A percentile compares a stretch with the other conserved stretches of the same genome.
Conservation (phyloP, 1,140 invertebrate species). For the Agrypnia vestita region DNA sequence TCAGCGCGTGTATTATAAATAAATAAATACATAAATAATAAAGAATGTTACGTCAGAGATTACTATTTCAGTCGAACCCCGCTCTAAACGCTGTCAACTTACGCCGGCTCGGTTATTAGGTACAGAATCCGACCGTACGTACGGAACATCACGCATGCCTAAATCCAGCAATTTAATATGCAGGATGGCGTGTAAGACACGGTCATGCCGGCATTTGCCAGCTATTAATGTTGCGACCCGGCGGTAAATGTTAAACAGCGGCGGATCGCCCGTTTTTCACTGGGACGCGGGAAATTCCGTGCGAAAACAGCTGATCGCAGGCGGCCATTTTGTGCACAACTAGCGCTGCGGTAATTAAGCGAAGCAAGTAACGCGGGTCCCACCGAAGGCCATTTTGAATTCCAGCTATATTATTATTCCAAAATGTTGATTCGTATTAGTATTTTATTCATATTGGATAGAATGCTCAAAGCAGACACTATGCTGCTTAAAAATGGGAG, state of each 20-base stretch:
- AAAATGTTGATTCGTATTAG: no score
- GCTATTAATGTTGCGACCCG: slow-evolving; percentile 21
- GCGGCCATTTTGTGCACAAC: slow-evolving; percentile 7
- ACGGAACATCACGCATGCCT: neutral
- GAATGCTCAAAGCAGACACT: no score
- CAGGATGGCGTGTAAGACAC: slow-evolving; percentile 9
- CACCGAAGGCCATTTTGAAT: neutral
- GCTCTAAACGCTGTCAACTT: no score
- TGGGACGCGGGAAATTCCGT: slow-evolving; percentile 1
- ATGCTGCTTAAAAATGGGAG: no score
- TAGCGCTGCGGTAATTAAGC: slow-evolving; percentile 15
- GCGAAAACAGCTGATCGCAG: slow-evolving; percentile 26
- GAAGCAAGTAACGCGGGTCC: neutral
- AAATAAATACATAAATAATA: no score
- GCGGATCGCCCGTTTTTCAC: slow-evolving; percentile 6
- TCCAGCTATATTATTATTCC: neutral
- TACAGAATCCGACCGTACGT: neutral
- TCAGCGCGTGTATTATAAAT: no score
- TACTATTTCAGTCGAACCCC: no score
- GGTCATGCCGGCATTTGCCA: neutral
- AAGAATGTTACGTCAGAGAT: no score
- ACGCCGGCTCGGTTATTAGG: neutral
- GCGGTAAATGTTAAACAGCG: slow-evolving; percentile 4
- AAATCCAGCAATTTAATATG: slow-evolving; percentile 27
- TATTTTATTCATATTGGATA: no score